phyloP scores from a whole-genome alignment of 2,797 vertebrate species.

The Sebastes oblongus region DNA sequence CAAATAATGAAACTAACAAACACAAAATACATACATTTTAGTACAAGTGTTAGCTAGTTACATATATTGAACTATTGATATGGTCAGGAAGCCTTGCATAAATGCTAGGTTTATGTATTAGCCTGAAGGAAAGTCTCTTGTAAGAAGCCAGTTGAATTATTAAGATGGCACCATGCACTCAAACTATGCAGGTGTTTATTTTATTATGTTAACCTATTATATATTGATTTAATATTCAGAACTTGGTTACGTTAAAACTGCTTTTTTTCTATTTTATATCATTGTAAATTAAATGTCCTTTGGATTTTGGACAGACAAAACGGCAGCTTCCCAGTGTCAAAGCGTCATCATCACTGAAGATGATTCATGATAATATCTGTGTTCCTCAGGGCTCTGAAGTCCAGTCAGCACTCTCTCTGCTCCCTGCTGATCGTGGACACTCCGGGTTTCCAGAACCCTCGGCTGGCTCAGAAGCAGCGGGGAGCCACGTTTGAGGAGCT shows the following conservation, averaged over 20 bases:
- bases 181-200: no score
- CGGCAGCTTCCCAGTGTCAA: not conserved
- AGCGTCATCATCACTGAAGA: not conserved
- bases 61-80: not conserved
- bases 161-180: no score
- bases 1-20: not conserved
- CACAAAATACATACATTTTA: not conserved
- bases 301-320: not conserved
- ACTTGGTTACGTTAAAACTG: not conserved
- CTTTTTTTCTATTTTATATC: no score
- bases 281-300: not conserved
- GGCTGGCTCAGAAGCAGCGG: slow-evolving; percentile 84
- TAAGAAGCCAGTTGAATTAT: not conserved
- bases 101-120: not conserved
- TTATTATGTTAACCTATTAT: no score
- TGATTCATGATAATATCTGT: not conserved
- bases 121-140: not conserved
- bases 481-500: slow-evolving; percentile 97
- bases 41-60: no score
- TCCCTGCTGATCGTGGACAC: slow-evolving; percentile 96
- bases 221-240: no score
- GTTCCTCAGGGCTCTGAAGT: slow-evolving; percentile 90
- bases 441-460: slow-evolving; percentile 96
- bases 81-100: not conserved
- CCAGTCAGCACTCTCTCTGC: slow-evolving; percentile 94